phyloP scores from a whole-genome alignment of 2,888 invertebrate genomes.

The Crocallis elinguaria region DNA sequence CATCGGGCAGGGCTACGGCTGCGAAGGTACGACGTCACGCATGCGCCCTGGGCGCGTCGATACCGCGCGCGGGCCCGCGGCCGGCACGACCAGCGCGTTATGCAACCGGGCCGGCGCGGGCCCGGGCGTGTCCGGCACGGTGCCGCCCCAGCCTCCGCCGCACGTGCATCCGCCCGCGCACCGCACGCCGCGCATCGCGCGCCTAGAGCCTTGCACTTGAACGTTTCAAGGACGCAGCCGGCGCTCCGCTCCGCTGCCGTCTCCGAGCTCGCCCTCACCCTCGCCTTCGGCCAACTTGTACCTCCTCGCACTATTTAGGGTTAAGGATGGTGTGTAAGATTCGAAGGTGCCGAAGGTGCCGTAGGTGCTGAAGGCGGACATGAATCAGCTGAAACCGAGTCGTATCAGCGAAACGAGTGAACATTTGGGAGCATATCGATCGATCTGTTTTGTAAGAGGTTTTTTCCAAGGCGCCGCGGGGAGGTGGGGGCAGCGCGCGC shows the following conservation, averaged over 20 bases:
- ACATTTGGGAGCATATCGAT: constrained; percentile 69
- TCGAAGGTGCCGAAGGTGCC: not conserved
- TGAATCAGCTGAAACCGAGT: constrained; percentile 51
- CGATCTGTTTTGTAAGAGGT: constrained; percentile 78
- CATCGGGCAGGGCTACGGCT: constrained; percentile 99
- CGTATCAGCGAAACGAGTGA: constrained; percentile 54
- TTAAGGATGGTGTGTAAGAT: not conserved
- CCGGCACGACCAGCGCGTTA: constrained; percentile 74
- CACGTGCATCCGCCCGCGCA: constrained; percentile 60
- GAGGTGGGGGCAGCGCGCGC: constrained; percentile 53
- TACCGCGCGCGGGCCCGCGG: constrained; percentile 62
- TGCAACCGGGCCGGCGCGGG: constrained; percentile 70
- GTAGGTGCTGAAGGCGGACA: not conserved
- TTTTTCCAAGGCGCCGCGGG: constrained; percentile 53
- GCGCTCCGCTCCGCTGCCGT: constrained; percentile 2
- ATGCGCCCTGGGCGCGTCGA: constrained; percentile 78
- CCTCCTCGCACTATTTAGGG: not conserved
- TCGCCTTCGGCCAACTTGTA: not conserved
- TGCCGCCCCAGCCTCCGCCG: no score
- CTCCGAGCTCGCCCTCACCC: not conserved
- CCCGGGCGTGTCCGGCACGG: constrained; percentile 81
- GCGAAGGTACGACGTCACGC: constrained; percentile 94
- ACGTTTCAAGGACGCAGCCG: constrained; percentile 50
- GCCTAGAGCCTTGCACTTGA: constrained; percentile 54
- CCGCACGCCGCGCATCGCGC: constrained; percentile 40